Conservation (phyloP, 2,797 vertebrate species). For the Halcyon smyrnensis region DNA sequence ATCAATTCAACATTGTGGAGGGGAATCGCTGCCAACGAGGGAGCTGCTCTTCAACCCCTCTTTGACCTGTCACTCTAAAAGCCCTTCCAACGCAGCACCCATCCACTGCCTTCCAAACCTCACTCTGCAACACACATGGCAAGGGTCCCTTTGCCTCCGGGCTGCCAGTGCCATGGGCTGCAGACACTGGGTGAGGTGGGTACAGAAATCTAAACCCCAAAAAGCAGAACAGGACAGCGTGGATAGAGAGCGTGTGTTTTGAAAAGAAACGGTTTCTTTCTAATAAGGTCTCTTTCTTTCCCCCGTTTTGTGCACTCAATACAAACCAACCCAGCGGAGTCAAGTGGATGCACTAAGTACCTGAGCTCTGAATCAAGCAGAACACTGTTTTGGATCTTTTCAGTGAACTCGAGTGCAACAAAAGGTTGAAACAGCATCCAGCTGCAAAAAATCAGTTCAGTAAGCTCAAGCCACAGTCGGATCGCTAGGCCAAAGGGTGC, state of each 20-base stretch:
- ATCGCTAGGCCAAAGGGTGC: conserved; percentile 37
- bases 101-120: not conserved
- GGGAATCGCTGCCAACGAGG: rapidly evolving
- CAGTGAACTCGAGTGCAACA: conserved; percentile 44
- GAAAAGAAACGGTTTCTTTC: not conserved
- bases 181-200: not conserved
- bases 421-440: conserved; percentile 44
- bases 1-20: not conserved
- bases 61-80: not conserved
- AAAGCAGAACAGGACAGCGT: not conserved
- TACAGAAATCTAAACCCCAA: not conserved
- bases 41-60: not conserved
- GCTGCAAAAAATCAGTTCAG: conserved; percentile 21
- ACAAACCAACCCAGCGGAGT: conserved; percentile 51
- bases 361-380: conserved; percentile 75
- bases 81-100: not conserved
- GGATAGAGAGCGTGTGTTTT: not conserved
- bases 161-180: not conserved
- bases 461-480: conserved; percentile 43
- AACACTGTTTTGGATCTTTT: conserved; percentile 42
- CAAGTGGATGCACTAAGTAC: conserved; percentile 65
- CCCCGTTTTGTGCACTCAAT: not conserved
- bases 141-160: not conserved
- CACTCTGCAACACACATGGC: not conserved
- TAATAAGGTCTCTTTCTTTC: not conserved